Evolutionary conservation across 1,140 invertebrate genomes (phyloP), one percentile per base, ranked within the genome.

Genomic region (Cepaea nemoralis): DNA sequence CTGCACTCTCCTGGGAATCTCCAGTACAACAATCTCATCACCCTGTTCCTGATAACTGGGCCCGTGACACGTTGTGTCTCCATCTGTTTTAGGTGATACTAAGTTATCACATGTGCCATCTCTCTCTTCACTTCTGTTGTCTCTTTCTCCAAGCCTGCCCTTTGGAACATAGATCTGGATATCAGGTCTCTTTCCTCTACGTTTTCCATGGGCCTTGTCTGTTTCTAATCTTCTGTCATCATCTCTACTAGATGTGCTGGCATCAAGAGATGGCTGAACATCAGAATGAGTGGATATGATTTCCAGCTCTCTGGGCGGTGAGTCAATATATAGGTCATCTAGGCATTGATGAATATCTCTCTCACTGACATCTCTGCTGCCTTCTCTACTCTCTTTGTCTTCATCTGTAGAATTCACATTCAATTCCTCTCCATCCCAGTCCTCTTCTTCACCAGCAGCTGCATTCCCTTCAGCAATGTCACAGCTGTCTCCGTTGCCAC

Each of bases 101-200:
- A 22, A n/a, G 40, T 33, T 22, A 31, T 50, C 77, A 67, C 33
- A 27, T 33, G n/a, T 55, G 24, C n/a, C 67, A 2, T 79, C 81
- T 48, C 42, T 84, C 69, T 84, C 82, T 37, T 85, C 83, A 69
- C 84, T 83, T 70, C 63, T 78, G 19, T 84, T 37, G 48, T 85
- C 85, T 70, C 84, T 82, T 55, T 87, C 85, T 63, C 83, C 66
- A 27, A 88, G 82, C 27, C 85, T 83, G 27, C 82, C 85, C 75
- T 85, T 87, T 19, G 90, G 90, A 31, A 88, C 85, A 87, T 91
- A 91, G 37, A 87, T 86, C 67, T 88, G 85, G 40, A 89, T 86
- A 78, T 89, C 88, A 27, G 90, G 90, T 66, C 87, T 83, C 83
- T 88, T 88, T 3, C 78, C 69, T 59, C 84, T 79, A 74, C 77